These are phyloP conservation scores for Odontothrips loti DNA, from an alignment of 2,888 invertebrate genomes.

Conservation along the genomic window DNA sequence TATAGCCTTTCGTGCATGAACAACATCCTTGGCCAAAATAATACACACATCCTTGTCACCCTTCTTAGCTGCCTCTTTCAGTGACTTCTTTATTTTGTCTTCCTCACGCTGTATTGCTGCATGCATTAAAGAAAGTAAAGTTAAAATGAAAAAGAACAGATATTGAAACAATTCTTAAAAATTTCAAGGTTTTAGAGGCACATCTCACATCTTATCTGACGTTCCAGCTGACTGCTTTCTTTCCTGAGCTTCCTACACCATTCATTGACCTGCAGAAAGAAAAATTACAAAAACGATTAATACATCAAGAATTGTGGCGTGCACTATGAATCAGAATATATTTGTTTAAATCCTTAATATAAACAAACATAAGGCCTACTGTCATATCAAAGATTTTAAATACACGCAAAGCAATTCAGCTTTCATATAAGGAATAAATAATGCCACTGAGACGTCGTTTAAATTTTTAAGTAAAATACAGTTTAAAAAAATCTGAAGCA, in stretches of 20 bases:
- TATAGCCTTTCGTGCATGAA: constrained; percentile 80
- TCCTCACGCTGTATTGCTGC: constrained; percentile 92
- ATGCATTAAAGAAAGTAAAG: constrained; percentile 41
- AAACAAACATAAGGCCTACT: no score
- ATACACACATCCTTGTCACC: constrained; percentile 90
- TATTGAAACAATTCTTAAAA: neutral
- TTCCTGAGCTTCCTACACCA: constrained; percentile 93
- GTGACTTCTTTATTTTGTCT: constrained; percentile 86
- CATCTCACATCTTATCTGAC: constrained; percentile 79
- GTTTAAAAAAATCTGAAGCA: no score
- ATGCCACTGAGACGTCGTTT: no score
- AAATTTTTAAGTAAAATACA: no score
- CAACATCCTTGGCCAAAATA: constrained; percentile 88
- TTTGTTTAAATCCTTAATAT: no score
- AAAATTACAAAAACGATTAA: constrained; percentile 33
- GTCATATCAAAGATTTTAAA: no score
- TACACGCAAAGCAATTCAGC: no score
- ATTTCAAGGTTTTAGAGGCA: neutral
- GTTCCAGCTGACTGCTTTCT: constrained; percentile 87
- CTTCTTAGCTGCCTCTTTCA: constrained; percentile 94
- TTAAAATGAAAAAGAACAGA: neutral
- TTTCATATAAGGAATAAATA: no score
- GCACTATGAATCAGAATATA: neutral
- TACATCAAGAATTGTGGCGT: constrained; percentile 30
- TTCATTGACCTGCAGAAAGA: constrained; percentile 78